Base-by-base conservation (phyloP, 2,797 vertebrate species). In the Clarias laeviceps region DNA sequence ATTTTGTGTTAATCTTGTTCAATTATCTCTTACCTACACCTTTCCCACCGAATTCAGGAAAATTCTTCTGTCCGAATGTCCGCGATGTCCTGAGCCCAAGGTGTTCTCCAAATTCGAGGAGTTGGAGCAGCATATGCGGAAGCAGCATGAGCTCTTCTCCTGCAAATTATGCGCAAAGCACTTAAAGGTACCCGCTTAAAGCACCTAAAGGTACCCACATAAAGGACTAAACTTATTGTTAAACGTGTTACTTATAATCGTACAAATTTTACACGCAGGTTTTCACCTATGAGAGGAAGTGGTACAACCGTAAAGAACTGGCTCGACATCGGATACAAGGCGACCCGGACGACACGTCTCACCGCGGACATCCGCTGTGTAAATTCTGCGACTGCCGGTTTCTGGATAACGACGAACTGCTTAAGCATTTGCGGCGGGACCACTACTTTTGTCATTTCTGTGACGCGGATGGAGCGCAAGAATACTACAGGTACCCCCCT, bases 391-490 rank as follows among this genome's bases (percentile, higher is more conserved):
- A 99, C 0, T 97, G 99, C 88, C 96, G 98, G 1, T 99, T 99
- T 89, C 93, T 99, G 50, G 98, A 99, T 89, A 99, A 99, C 0
- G 98, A 99, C 0, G 98, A 99, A 92, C 92, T 99, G 62, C 94
- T 99, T 4, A 99, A 99, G 72, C 98, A 99, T 91, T 91, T 99
- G 82, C 93, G 98, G 0, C 95, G 97, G 27, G 98, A 99, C 90
- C 98, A 99, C 92, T 99, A 97, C 88, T 99, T 99, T 92, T 99
- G 98, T 89, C 98, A 99, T 90, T 99, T 99, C 91, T 99, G 98
- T 61, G 98, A 99, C 17, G 95, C 98, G 0, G 98, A 99, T 0
- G 98, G 98, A 7, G 98, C 98, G 40, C 98, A 99, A 93, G 98
- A 99, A 88, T 99, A 99, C 91, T 99, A 99, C 92, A 97, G 98